Evolutionary conservation across 2,113 vertebrate species (phyloP), one percentile per base, ranked within the genome.

Genomic region (Mobula hypostoma): DNA sequence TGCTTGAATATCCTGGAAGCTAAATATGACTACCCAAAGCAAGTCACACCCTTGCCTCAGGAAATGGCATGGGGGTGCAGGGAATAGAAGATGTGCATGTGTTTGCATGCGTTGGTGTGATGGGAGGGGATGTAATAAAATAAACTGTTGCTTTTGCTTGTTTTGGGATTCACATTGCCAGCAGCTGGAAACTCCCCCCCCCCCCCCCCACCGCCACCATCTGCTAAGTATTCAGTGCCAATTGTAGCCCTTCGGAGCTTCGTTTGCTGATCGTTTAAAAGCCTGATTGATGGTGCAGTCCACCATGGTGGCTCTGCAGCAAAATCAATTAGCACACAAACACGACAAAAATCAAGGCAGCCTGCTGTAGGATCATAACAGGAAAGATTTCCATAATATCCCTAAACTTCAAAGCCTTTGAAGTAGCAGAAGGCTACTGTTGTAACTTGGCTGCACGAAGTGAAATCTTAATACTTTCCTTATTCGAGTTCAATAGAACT

Each of bases 271-370:
- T 93, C 36, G 17, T 48, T 93, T 21, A 24, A 48, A 72, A 36
- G 36, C 5, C 68, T 74, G 32, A 27, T 93, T 92, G 90, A 72
- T 72, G 36, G 68, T 74, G 2, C 21, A 24, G 90, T 32, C 66
- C 36, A 92, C 36, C 36, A 92, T 36, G 5, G 8, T 48, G 24
- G 32, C 61, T 93, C 17, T 72, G 68, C 90, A 24, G 90, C 36
- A 93, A 74, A 74, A 72, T 93, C 90, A 72, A 72, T 93, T 72
- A 93, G 36, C 90, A 14, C 32, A 48, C 90, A 74, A 74, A 72
- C 66, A 72, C 32, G 6, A 93, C 17, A 72, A 36, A 66, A 92
- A 72, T 2, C 32, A 12, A 74, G 63, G 21, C 66, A 40, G 88
- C n/a, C 58, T 68, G n/a, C 88, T 8, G 32, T n/a, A 91, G 29